Evolutionary conservation across 1,140 invertebrate species (phyloP).

Genomic region (Oryzaephilus surinamensis): DNA sequence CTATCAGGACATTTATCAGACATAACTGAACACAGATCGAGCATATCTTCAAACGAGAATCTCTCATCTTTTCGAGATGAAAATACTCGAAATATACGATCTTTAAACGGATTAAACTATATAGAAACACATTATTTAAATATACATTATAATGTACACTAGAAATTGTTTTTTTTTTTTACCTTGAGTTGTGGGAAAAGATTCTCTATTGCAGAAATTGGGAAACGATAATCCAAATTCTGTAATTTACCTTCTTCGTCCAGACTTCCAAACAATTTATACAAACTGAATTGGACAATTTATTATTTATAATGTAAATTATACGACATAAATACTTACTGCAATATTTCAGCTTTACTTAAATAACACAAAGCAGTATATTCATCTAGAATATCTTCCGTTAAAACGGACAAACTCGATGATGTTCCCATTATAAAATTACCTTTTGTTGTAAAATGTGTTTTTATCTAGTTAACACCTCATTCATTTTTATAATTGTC

Average conservation of each 20-base stretch:
- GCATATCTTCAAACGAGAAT: constrained; percentile 62
- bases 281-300: constrained; percentile 37
- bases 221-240: constrained; percentile 41
- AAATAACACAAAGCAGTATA: constrained; percentile 46
- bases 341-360: constrained; percentile 43
- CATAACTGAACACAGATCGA: constrained; percentile 67
- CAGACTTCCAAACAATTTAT: constrained; percentile 37
- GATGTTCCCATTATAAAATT: constrained; percentile 37
- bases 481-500: too few relatives aligned
- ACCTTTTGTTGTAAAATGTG: background rate
- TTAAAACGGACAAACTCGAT: constrained; percentile 37
- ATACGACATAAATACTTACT: constrained; percentile 37
- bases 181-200: constrained; percentile 45
- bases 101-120: constrained; percentile 61
- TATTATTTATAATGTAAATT: constrained; percentile 6
- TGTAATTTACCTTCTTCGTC: constrained; percentile 35
- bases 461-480: too few relatives aligned
- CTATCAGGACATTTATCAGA: constrained; percentile 53
- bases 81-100: constrained; percentile 59
- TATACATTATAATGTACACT: constrained; percentile 4
- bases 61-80: constrained; percentile 52
- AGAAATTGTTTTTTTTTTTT: too few relatives aligned
- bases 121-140: constrained; percentile 9
- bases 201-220: constrained; percentile 37
- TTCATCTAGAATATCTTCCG: constrained; percentile 43